Evolutionary conservation across 2,113 vertebrate genomes (phyloP).

Genomic region (Lophura nycthemera): DNA sequence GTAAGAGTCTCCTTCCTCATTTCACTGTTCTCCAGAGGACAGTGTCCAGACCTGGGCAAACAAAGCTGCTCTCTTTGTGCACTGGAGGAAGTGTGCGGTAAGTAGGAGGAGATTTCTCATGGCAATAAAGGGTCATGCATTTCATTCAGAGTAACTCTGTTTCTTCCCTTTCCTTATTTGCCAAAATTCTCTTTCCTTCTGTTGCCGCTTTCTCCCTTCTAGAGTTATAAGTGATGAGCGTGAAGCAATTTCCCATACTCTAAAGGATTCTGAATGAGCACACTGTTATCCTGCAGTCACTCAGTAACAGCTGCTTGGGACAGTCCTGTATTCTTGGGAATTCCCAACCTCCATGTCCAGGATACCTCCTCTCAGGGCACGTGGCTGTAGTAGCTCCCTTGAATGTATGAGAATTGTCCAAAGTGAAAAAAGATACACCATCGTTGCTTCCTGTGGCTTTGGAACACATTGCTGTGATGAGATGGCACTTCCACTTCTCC

Average conservation of each 20-base stretch:
- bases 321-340: not conserved
- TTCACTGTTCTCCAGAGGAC: not conserved
- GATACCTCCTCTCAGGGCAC: not conserved
- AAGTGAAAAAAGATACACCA: rapidly evolving
- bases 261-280: not conserved
- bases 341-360: not conserved
- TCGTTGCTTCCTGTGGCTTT: not conserved
- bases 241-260: not conserved
- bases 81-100: not conserved
- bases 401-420: not conserved
- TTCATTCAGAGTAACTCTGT: not conserved
- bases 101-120: not conserved
- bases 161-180: not conserved
- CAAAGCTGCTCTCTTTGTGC: not conserved
- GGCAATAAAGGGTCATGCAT: not conserved
- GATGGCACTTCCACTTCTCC: not conserved
- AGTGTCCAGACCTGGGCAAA: not conserved
- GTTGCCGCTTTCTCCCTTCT: not conserved
- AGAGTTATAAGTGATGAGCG: not conserved
- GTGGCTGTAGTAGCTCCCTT: not conserved
- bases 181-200: not conserved
- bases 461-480: rapidly evolving
- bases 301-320: not conserved
- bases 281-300: not conserved
- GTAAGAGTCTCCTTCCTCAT: constrained; percentile 51